phyloP scores from a whole-genome alignment of 2,113 vertebrate genomes.

The Peromyscus leucopus region DNA sequence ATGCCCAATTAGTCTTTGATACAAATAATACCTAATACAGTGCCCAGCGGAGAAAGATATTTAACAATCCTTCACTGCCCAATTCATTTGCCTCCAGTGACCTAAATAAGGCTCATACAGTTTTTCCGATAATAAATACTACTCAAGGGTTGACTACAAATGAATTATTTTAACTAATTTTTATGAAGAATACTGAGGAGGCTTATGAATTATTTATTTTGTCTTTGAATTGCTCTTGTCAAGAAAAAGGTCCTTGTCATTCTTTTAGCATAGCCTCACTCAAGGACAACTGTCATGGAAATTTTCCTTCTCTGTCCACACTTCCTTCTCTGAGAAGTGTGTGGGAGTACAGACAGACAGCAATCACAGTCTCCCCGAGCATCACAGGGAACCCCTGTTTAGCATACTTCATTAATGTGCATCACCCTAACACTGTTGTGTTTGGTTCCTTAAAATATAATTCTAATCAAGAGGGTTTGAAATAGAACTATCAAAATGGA shows the following conservation, averaged over 20 bases:
- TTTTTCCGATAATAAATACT: conserved; percentile 48
- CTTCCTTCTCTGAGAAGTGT: neutral
- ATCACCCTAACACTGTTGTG: neutral
- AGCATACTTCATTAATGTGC: neutral
- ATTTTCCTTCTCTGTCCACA: neutral
- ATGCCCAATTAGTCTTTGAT: conserved; percentile 79
- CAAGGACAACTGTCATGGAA: neutral
- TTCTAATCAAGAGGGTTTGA: neutral
- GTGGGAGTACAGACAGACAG: neutral
- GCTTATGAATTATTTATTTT: neutral
- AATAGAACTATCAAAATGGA: neutral
- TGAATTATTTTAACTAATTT: conserved; percentile 34
- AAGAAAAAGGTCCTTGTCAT: conserved; percentile 1
- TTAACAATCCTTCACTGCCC: conserved; percentile 72
- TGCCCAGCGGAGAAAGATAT: conserved; percentile 62
- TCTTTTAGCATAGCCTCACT: neutral
- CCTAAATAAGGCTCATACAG: conserved; percentile 30
- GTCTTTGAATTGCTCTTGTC: neutral
- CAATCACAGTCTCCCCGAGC: neutral
- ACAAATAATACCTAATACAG: conserved; percentile 70
- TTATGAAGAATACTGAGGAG: neutral
- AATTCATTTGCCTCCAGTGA: conserved; percentile 61
- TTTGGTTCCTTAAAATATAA: neutral
- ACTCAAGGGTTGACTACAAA: neutral
- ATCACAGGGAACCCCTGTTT: neutral